These are phyloP conservation scores for Eristalis intricaria DNA, from an alignment of 2,888 invertebrate species.

Conservation along the genomic window DNA sequence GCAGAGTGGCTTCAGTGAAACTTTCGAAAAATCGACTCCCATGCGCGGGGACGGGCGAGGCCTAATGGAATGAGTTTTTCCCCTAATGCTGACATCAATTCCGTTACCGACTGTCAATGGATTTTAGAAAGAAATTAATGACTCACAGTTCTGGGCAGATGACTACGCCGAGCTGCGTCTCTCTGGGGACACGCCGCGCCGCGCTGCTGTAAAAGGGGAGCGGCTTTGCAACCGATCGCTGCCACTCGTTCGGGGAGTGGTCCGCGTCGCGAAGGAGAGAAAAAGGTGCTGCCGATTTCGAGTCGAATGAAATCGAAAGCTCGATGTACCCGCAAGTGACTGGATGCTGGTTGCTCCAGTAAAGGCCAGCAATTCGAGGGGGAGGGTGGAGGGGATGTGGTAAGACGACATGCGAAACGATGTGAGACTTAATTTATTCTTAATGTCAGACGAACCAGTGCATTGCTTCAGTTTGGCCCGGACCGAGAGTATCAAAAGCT, in stretches of 20 bases:
- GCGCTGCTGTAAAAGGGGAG: background rate
- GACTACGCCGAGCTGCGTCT: background rate
- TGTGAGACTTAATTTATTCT: background rate
- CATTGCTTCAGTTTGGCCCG: background rate
- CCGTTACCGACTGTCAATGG: slow-evolving; percentile 57
- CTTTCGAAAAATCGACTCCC: slow-evolving; percentile 58
- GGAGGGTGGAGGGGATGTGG: background rate
- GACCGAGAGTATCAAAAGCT: too few species aligned
- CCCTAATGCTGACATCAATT: slow-evolving; percentile 59
- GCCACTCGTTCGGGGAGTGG: background rate
- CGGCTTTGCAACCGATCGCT: background rate
- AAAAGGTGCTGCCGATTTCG: background rate
- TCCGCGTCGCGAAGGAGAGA: background rate
- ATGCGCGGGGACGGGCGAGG: background rate
- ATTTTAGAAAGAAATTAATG: slow-evolving; percentile 65
- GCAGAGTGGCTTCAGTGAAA: slow-evolving; percentile 45
- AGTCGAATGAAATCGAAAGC: background rate
- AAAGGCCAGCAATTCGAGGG: background rate
- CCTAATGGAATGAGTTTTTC: slow-evolving; percentile 47
- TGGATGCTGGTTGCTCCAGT: background rate
- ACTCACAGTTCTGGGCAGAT: slow-evolving; percentile 11
- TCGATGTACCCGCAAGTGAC: background rate
- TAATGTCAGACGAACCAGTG: background rate
- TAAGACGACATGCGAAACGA: background rate
- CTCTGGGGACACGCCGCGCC: background rate